Conservation (phyloP, 2,888 invertebrate species). For the Euphydryas editha region DNA sequence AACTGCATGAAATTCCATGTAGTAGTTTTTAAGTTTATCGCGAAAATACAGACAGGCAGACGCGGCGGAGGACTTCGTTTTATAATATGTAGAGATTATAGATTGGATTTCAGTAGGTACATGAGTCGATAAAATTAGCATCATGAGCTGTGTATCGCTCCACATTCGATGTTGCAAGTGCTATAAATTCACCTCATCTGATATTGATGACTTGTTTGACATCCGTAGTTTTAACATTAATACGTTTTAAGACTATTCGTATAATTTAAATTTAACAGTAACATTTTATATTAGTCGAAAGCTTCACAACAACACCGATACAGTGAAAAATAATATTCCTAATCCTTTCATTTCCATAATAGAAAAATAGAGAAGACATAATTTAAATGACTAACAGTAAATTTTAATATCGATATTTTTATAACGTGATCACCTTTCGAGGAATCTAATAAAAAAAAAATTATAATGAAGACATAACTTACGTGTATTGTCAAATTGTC, state of each 20-base stretch:
- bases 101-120: constrained; percentile 29
- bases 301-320: constrained; percentile 3
- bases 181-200: constrained; percentile 16
- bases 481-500: constrained; percentile 12
- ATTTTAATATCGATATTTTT: constrained; percentile 27
- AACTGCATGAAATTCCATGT: too few species aligned
- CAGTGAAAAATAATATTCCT: constrained; percentile 29
- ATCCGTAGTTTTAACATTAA: constrained; percentile 41
- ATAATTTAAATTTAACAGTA: constrained; percentile 25
- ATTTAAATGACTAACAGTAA: constrained; percentile 37
- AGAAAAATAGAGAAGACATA: constrained; percentile 30
- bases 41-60: too few species aligned
- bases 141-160: constrained; percentile 24
- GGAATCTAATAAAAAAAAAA: constrained; percentile 30
- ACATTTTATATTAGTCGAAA: constrained; percentile 14
- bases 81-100: too few species aligned
- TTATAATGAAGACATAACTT: constrained; percentile 32
- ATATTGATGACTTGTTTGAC: constrained; percentile 42
- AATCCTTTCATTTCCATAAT: constrained; percentile 36
- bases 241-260: constrained; percentile 19
- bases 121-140: constrained; percentile 36
- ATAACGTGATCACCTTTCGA: constrained; percentile 29
- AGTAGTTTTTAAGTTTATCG: too few species aligned
- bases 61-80: too few species aligned
- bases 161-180: constrained; percentile 18